A percentile compares a stretch with the other conserved stretches of the same genome.
These are phyloP conservation scores for Empis stercorea DNA, from an alignment of 2,888 invertebrate species.

Conservation along the genomic window DNA sequence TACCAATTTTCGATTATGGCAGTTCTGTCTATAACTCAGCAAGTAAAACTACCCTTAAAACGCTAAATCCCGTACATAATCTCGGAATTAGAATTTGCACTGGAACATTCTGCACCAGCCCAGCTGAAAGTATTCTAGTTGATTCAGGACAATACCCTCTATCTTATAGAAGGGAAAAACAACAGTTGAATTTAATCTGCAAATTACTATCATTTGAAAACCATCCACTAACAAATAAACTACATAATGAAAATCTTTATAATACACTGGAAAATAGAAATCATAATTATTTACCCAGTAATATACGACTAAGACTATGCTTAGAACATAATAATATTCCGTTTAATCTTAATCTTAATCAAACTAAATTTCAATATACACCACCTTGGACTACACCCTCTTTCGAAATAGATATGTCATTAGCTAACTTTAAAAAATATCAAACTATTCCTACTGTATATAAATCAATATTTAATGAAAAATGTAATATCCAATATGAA, in stretches of 20 bases:
- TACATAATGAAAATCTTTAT: not conserved
- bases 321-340: not conserved
- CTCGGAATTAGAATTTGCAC: not conserved
- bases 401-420: not conserved
- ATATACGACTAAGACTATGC: not conserved
- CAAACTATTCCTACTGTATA: not conserved
- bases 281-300: not conserved
- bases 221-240: not conserved
- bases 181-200: not conserved
- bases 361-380: not conserved
- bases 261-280: not conserved
- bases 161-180: not conserved
- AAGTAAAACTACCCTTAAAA: not conserved
- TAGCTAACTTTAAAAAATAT: not conserved
- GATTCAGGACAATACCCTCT: not conserved
- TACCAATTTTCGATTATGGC: not conserved
- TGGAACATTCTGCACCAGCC: constrained; percentile 1
- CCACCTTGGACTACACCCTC: not conserved
- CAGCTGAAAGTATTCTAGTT: not conserved
- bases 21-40: not conserved
- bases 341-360: not conserved
- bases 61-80: not conserved
- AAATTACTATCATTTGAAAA: not conserved
- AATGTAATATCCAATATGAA: not conserved
- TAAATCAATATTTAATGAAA: not conserved